A percentile compares a stretch with the other conserved stretches of the same genome.
Conservation (phyloP, 2,888 invertebrate genomes). For the Dione vanillae region DNA sequence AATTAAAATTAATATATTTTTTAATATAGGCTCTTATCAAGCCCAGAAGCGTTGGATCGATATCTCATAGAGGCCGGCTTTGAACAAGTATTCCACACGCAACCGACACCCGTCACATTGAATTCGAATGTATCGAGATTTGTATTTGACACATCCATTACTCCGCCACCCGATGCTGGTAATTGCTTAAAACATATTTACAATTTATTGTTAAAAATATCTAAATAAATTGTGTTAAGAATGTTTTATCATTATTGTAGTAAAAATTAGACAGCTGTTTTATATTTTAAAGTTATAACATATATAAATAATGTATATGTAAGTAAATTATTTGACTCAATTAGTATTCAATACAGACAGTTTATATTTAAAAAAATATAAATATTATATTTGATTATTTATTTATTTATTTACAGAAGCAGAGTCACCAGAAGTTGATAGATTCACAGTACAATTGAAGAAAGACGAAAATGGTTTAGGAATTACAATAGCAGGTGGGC, state of each 20-base stretch:
- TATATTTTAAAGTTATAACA: no score
- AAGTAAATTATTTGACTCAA: no score
- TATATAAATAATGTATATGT: no score
- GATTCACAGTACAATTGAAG: slow-evolving; percentile 95
- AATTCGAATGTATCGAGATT: slow-evolving; percentile 64
- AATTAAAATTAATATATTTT: neutral
- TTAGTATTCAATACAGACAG: no score
- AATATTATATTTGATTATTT: no score
- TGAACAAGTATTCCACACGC: slow-evolving; percentile 88
- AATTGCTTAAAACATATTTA: slow-evolving; percentile 26
- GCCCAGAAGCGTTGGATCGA: slow-evolving; percentile 93
- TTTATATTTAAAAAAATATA: no score
- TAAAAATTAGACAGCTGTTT: no score
- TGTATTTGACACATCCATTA: slow-evolving; percentile 70
- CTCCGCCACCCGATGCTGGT: slow-evolving; percentile 74
- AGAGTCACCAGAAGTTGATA: slow-evolving; percentile 95
- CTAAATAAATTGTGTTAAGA: neutral
- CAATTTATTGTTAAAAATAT: neutral
- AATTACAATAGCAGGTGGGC: slow-evolving; percentile 96
- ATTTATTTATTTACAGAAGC: slow-evolving; percentile 73
- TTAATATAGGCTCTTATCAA: slow-evolving; percentile 83
- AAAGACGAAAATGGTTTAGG: slow-evolving; percentile 97
- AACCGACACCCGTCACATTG: slow-evolving; percentile 63
- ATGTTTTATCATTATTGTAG: no score
- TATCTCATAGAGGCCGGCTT: slow-evolving; percentile 93